Base-by-base conservation (phyloP, 2,797 vertebrate genomes). In the Toxotes lorentzi region DNA sequence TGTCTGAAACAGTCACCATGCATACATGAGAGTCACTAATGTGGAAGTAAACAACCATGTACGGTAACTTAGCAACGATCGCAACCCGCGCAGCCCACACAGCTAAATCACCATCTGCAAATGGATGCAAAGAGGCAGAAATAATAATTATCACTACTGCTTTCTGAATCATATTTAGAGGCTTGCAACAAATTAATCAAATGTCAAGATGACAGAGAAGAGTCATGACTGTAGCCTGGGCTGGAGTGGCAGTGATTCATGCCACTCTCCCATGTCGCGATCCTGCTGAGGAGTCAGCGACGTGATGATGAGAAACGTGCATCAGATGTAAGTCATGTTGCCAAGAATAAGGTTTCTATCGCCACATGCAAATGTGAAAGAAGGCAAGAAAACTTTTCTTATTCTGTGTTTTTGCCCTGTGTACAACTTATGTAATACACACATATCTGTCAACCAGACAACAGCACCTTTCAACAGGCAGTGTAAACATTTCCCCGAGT, bases 21-120 rank as follows among this genome's bases (percentile, higher is more conserved):
- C 30, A 12, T 9, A 35, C 19, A 45, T 54, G 54, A 1, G 2
- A 77, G 67, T 62, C 38, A 75, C 72, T 79, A 58, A 76, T 83
- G 61, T 82, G 74, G 41, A 84, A 30, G 76, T 70, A 73, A 89
- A 86, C 66, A 76, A 75, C 58, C 38, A 35, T 10, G n/a, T 81
- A 54, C 48, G 19, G 88, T 84, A 86, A 71, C 88, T 78, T 87
- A 81, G 82, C 86, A 90, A 89, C 85, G 2, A 48, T 43, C 50
- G 14, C 58, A 78, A 64, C 17, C 21, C 48, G 23, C 16, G 38
- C 70, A 74, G 50, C 82, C 84, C 83, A 87, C 89, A 32, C 75
- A 65, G 64, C 38, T 62, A 59, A 57, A 38, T 70, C 60, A 59
- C 69, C 47, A 59, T 73, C 72, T 62, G 30, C n/a, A 73, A 30